Conservation (phyloP, 2,113 vertebrate genomes). For the Pseudopodoces humilis region DNA sequence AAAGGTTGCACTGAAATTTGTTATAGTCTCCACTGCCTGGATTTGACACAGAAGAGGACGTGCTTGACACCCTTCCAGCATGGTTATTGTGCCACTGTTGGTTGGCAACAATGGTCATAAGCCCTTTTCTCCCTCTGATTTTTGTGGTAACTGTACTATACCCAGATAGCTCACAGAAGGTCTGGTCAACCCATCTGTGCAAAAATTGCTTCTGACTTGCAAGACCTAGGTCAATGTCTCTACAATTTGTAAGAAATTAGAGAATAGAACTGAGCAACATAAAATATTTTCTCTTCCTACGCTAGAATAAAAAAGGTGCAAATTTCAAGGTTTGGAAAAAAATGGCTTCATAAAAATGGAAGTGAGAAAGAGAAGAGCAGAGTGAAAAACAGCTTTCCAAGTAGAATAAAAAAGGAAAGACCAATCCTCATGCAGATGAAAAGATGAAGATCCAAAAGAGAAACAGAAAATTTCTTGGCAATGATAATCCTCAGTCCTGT, state of each 20-base stretch:
- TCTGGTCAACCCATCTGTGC: neutral
- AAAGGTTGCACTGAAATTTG: neutral
- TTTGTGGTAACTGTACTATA: neutral
- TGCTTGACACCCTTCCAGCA: neutral
- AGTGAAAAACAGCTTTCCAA: neutral
- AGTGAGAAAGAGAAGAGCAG: neutral
- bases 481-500: neutral
- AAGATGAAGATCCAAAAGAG: neutral
- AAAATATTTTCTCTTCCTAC: neutral
- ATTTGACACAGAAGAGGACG: neutral
- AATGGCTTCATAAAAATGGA: neutral
- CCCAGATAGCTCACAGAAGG: neutral
- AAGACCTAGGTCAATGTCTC: neutral
- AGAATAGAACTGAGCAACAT: neutral
- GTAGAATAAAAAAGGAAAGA: neutral
- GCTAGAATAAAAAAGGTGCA: neutral
- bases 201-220: neutral
- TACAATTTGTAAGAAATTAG: neutral
- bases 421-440: neutral
- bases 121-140: neutral
- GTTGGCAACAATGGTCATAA: neutral
- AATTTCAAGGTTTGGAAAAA: neutral
- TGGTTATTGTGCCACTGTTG: rapidly evolving
- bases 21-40: neutral
- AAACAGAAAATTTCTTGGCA: neutral